Conservation (phyloP, 2,888 invertebrate species). For the Cetonia aurata region DNA sequence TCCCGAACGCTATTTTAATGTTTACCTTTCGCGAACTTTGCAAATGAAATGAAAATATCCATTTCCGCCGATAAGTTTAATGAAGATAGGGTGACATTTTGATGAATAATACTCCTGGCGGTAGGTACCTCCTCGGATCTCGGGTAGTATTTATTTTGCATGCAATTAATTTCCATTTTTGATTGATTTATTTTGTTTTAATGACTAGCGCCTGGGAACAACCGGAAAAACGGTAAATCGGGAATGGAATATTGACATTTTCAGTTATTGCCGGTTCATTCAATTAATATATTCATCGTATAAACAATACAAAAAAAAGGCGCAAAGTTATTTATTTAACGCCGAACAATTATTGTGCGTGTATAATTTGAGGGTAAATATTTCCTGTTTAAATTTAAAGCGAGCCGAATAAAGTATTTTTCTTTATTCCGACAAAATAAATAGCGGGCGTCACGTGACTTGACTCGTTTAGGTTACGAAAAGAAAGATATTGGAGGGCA, state of each 20-base stretch:
- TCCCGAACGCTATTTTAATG: constrained; percentile 29
- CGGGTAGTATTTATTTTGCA: constrained; percentile 34
- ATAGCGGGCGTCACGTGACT: constrained; percentile 24
- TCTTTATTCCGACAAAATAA: too few species aligned
- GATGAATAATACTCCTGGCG: constrained; percentile 26
- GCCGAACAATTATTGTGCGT: too few species aligned
- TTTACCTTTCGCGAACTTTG: constrained; percentile 40
- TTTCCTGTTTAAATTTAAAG: too few species aligned
- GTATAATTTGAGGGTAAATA: too few species aligned
- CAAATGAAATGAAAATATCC: constrained; percentile 40
- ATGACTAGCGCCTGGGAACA: background rate
- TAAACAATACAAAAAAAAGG: too few species aligned
- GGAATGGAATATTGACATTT: background rate
- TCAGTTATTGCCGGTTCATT: background rate
- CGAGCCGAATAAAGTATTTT: too few species aligned
- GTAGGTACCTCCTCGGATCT: background rate
- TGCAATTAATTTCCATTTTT: constrained; percentile 39
- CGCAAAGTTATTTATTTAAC: too few species aligned
- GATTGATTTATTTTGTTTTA: constrained; percentile 36
- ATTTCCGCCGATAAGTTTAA: constrained; percentile 32
- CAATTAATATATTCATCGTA: background rate
- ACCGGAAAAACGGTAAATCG: constrained; percentile 2
- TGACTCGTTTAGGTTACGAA: constrained; percentile 29
- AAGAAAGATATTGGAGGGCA: constrained; percentile 40
- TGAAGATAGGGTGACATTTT: constrained; percentile 40